Evolutionary conservation across 2,113 vertebrate genomes (phyloP), one percentile per base, ranked within the genome.

Genomic region (Hyla sarda): DNA sequence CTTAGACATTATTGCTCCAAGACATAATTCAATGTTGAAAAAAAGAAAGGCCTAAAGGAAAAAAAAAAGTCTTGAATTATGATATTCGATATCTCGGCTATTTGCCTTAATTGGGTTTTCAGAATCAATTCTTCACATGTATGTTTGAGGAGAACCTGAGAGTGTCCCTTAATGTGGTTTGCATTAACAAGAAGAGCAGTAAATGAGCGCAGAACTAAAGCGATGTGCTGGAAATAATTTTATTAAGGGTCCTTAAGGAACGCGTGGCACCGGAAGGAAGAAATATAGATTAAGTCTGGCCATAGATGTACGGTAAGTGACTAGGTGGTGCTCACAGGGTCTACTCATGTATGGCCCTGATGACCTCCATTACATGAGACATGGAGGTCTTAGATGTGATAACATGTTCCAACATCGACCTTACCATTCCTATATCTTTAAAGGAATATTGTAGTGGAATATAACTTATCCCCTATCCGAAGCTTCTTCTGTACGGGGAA

Each of bases 71-170:
- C 75, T 86, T 72, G 48, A 86, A 72, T 85, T 86, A 86, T 86
- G 84, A 71, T 79, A 85, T 86, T 86, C 47, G 62, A 86, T 86
- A 86, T 79, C 84, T 86, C 47, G 76, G 47, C 75, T 56, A 86
- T 86, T 86, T 79, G 60, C 60, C 62, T 86, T 86, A 86, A 86
- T 86, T 86, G 75, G 75, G 75, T 86, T 86, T 86, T 86, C 84
- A 80, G 34, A 79, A 86, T 80, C 84, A 86, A 86, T 86, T 86
- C 62, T 72, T 56, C 34, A 85, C 45, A 71, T 80, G 84, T 86
- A 41, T 41, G 73, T 76, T 60, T 71, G 25, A 78, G 74, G 75
- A 72, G 60, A 52, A 34, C 23, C 62, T 41, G 37, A 23, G 78
- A 54, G 37, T 21, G 75, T 14, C 2, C 41, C 62, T 52, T 47